phyloP scores from a whole-genome alignment of 2,888 invertebrate species.

The Sphaeridia pumilis region DNA sequence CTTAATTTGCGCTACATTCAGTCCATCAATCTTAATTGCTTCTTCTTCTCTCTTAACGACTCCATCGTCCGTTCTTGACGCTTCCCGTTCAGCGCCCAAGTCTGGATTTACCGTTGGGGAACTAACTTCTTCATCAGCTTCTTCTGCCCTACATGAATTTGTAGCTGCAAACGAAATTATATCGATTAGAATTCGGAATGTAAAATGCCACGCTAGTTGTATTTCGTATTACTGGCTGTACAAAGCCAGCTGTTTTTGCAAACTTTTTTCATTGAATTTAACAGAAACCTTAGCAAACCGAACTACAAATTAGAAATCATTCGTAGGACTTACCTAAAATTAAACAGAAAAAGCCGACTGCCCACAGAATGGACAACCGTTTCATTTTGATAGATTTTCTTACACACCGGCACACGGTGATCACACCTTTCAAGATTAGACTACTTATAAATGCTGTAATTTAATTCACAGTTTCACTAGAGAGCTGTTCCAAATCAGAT shows the following conservation, averaged over 20 bases:
- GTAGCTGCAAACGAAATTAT: constrained; percentile 1
- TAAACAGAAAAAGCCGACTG: neutral
- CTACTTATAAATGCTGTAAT: too few relatives aligned
- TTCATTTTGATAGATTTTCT: too few relatives aligned
- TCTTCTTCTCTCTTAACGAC: constrained; percentile 84
- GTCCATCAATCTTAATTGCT: constrained; percentile 86
- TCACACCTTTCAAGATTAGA: too few relatives aligned
- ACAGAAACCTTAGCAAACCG: neutral
- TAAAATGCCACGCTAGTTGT: too few relatives aligned
- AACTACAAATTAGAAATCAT: neutral
- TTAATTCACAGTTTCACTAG: too few relatives aligned
- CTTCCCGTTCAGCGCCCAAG: constrained; percentile 73
- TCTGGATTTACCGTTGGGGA: constrained; percentile 60
- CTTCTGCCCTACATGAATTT: constrained; percentile 15
- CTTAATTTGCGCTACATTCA: constrained; percentile 86
- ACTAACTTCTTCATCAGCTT: constrained; percentile 43
- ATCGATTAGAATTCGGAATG: neutral
- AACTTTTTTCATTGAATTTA: neutral
- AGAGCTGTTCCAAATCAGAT: too few relatives aligned
- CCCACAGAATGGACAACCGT: neutral
- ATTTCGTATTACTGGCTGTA: too few relatives aligned
- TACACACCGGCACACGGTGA: too few relatives aligned
- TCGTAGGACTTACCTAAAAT: neutral
- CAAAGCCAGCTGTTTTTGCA: too few relatives aligned
- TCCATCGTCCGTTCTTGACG: constrained; percentile 86